Percentiles rank a stretch among this genome's conserved stretches.
phyloP scores from a whole-genome alignment of 2,113 vertebrate genomes.

The Heteronetta atricapilla region DNA sequence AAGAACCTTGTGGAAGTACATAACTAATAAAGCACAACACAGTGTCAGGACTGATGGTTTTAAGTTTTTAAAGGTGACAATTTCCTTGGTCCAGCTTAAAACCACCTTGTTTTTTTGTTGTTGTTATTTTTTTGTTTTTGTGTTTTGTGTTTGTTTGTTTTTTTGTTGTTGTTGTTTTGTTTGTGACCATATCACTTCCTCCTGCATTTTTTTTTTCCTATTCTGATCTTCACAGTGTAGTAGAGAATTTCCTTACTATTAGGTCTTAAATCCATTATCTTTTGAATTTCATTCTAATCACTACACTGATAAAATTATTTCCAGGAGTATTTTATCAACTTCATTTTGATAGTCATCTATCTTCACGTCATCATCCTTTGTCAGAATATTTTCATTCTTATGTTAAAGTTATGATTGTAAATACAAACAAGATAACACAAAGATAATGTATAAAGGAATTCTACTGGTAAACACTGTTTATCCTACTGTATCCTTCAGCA shows the following conservation, averaged over 20 bases:
- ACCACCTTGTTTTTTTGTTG: neutral
- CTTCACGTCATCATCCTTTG: neutral
- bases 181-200: neutral
- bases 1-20: neutral
- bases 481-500: neutral
- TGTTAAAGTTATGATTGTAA: neutral
- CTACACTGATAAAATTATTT: neutral
- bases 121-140: neutral
- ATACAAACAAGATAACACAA: neutral
- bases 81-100: neutral
- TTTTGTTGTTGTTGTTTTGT: neutral
- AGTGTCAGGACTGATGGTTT: neutral
- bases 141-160: neutral
- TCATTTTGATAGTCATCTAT: neutral
- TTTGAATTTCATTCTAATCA: neutral
- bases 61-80: neutral
- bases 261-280: neutral
- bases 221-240: neutral
- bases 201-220: neutral
- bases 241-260: neutral
- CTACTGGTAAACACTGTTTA: neutral
- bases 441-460: neutral
- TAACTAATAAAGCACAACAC: neutral
- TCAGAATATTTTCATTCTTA: neutral
- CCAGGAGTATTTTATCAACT: neutral